Evolutionary conservation across 1,140 invertebrate species (phyloP).

Genomic region (Camponotus pennsylvanicus): DNA sequence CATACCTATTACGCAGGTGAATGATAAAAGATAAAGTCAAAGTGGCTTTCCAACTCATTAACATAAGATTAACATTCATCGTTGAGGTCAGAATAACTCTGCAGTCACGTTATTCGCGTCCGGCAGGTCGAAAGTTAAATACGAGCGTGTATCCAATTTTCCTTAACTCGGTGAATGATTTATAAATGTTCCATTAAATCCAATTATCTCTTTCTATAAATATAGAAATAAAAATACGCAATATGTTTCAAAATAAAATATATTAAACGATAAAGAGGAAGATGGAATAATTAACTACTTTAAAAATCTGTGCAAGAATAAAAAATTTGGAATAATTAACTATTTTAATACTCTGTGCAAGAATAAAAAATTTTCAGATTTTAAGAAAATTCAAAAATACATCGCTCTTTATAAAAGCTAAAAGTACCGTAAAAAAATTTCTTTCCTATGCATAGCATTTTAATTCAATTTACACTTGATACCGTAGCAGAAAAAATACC

Average conservation of each 20-base stretch:
- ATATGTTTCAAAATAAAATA: not conserved
- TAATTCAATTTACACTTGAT: conserved; percentile 26
- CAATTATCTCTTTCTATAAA: not conserved
- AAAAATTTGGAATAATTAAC: not conserved
- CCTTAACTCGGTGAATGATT: not conserved
- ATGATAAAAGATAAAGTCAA: conserved; percentile 46
- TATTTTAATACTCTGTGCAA: not conserved
- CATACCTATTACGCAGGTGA: conserved; percentile 38
- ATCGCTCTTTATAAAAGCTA: not conserved
- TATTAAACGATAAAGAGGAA: too few relatives aligned
- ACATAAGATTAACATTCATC: conserved; percentile 52
- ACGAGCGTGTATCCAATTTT: not conserved
- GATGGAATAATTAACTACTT: not conserved
- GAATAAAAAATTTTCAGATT: not conserved
- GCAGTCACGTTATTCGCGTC: not conserved
- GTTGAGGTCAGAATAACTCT: not conserved
- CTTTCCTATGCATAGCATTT: not conserved
- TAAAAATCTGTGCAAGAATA: not conserved
- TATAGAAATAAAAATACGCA: not conserved
- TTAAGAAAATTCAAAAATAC: not conserved
- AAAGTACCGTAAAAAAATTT: not conserved
- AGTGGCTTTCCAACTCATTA: conserved; percentile 28
- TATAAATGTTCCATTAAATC: not conserved
- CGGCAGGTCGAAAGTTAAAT: not conserved
- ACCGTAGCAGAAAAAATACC: not conserved